These are phyloP conservation scores for Pandemis heparana DNA, from an alignment of 2,888 invertebrate genomes.

Conservation along the genomic window DNA sequence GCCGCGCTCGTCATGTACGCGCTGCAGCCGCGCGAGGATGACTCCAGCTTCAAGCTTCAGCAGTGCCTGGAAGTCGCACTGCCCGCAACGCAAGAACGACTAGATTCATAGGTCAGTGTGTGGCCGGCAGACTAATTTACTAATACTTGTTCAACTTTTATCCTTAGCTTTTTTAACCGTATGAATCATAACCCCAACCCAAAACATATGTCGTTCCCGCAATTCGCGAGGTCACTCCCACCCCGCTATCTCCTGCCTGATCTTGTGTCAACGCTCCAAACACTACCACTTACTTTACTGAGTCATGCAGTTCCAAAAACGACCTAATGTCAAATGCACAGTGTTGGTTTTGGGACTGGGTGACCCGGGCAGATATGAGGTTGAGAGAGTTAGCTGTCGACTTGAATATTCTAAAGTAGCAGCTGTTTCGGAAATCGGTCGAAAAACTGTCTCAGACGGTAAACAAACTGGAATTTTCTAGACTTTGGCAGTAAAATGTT, in stretches of 20 bases:
- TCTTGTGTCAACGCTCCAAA: constrained; percentile 46
- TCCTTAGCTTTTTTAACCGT: no score
- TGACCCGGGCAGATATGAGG: no score
- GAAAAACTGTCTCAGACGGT: background rate
- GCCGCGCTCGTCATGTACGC: constrained; percentile 84
- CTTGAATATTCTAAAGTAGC: background rate
- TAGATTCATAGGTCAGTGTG: no score
- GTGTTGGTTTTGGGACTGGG: no score
- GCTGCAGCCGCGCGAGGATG: constrained; percentile 67
- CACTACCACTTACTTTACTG: background rate
- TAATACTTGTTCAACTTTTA: no score
- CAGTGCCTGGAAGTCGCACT: constrained; percentile 65
- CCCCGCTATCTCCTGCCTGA: constrained; percentile 26
- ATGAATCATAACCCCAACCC: constrained; percentile 4
- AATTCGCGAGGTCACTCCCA: constrained; percentile 27
- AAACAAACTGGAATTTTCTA: background rate
- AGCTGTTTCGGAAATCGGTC: background rate
- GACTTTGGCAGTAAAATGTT: background rate
- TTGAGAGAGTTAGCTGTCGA: no score
- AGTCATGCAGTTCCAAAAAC: no score
- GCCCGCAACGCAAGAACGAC: background rate
- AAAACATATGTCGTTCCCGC: background rate
- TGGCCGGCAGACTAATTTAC: no score
- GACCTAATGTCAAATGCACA: no score
- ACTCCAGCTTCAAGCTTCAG: constrained; percentile 55